Base-by-base conservation (phyloP, 1,140 invertebrate genomes). In the Agrilus planipennis region DNA sequence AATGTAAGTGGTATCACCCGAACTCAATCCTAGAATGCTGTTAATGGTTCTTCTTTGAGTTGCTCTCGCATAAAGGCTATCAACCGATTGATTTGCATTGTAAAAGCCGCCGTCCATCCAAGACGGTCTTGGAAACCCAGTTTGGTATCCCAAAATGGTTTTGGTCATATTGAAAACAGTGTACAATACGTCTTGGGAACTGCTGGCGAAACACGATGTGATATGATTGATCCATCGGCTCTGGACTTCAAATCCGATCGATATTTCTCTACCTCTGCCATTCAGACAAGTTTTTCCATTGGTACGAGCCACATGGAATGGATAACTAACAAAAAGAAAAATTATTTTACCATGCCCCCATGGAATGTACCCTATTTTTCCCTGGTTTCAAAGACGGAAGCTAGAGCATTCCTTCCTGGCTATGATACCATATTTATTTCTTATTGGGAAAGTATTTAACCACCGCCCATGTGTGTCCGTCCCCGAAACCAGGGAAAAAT, bases 281-380 rank as follows among this genome's bases (percentile, higher is more conserved):
- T 52, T 58, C 14, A 56, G 55, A 45, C 64, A 66, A 1, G 45
- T 52, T 11, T 39, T 46, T 22, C 54, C 57, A 0, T 54, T 55
- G 27, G 59, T 61, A 14, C 39, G 31, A 2, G 64, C 64, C 28
- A 52, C 57, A 39, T 61, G 58, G 19, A 41, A 37, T 0, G 55
- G 54, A 50, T 54, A 53, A 18, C 50, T 47, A n/a, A n/a, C n/a
- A n/a, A n/a, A n/a, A n/a, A n/a, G n/a, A n/a, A n/a, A n/a, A n/a
- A n/a, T n/a, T n/a, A n/a, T n/a, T n/a, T n/a, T n/a, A n/a, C n/a
- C n/a, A n/a, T n/a, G n/a, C n/a, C n/a, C n/a, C n/a, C n/a, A n/a
- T n/a, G n/a, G n/a, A n/a, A n/a, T n/a, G n/a, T n/a, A n/a, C n/a
- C n/a, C n/a, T n/a, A n/a, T n/a, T n/a, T n/a, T n/a, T n/a, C n/a